A percentile compares a stretch with the other conserved stretches of the same genome.
phyloP scores from a whole-genome alignment of 2,113 vertebrate genomes.

The Rallus limicola region DNA sequence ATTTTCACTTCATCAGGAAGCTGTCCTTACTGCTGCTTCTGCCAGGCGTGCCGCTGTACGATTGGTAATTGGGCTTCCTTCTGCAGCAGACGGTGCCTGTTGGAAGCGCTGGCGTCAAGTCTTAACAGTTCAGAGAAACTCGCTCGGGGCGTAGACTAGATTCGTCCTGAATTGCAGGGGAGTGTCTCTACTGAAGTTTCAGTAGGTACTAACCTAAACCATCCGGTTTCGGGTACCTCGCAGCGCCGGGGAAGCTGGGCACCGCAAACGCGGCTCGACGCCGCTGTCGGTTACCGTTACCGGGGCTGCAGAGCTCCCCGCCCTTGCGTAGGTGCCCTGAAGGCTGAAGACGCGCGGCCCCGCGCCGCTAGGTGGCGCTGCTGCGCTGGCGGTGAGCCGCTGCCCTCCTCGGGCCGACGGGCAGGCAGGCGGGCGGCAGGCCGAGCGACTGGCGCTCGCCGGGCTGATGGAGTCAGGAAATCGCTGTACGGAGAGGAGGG shows the following conservation, averaged over 20 bases:
- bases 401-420: too few relatives aligned
- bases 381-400: neutral
- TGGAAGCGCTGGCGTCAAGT: neutral
- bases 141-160: accelerated
- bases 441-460: too few relatives aligned
- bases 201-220: neutral
- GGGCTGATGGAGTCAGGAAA: accelerated
- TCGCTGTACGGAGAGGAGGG: accelerated
- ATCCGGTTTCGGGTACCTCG: neutral
- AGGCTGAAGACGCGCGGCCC: neutral
- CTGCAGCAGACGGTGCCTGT: neutral
- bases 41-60: too few relatives aligned
- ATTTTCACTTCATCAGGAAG: neutral
- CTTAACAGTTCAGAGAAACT: neutral
- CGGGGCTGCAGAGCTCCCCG: too few relatives aligned
- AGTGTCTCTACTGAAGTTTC: neutral
- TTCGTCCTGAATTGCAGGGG: neutral
- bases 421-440: too few relatives aligned
- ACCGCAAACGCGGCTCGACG: neutral
- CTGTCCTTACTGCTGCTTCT: too few relatives aligned
- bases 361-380: slow-evolving; percentile 62
- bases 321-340: neutral
- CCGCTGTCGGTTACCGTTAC: too few relatives aligned
- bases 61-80: neutral
- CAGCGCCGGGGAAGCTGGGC: neutral